Evolutionary conservation across 2,797 vertebrate genomes (phyloP).

Genomic region (Huso huso): DNA sequence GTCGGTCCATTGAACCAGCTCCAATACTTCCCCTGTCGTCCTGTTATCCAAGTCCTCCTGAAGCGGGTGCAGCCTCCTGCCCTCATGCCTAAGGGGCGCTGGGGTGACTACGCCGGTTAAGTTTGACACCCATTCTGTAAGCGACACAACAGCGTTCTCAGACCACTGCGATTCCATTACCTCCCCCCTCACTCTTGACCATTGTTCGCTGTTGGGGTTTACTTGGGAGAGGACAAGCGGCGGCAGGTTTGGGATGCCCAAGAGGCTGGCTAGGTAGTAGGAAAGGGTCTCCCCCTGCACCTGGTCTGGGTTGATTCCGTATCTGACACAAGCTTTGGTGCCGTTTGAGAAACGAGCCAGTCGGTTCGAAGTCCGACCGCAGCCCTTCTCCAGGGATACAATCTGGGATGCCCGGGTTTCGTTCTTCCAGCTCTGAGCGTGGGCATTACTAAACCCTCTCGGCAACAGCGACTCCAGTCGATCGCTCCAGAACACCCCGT

Average conservation of each 20-base stretch:
- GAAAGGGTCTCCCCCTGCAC: constrained; percentile 69
- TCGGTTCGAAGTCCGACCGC: constrained; percentile 65
- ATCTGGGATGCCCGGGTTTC: constrained; percentile 46
- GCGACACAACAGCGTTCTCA: constrained; percentile 60
- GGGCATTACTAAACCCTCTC: constrained; percentile 49
- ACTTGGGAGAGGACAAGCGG: constrained; percentile 57
- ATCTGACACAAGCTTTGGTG: constrained; percentile 65
- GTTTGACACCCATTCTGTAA: constrained; percentile 66
- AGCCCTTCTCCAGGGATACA: constrained; percentile 56
- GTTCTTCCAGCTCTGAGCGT: constrained; percentile 50
- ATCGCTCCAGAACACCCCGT: constrained; percentile 64
- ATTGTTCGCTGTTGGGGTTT: constrained; percentile 50
- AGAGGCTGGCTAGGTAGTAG: constrained; percentile 62
- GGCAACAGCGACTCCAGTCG: constrained; percentile 54
- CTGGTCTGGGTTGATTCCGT: constrained; percentile 68
- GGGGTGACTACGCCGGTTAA: constrained; percentile 61
- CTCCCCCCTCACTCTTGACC: constrained; percentile 57
- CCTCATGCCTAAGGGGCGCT: constrained; percentile 45
- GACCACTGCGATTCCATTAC: constrained; percentile 59
- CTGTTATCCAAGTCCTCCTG: constrained; percentile 42
- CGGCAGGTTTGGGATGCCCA: constrained; percentile 64
- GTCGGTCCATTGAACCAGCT: constrained; percentile 67
- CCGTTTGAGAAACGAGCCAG: constrained; percentile 62
- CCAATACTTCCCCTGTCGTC: constrained; percentile 44
- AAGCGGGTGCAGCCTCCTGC: constrained; percentile 40